These are phyloP conservation scores for Apotomis betuletana DNA, from an alignment of 2,888 invertebrate species.

Conservation along the genomic window DNA sequence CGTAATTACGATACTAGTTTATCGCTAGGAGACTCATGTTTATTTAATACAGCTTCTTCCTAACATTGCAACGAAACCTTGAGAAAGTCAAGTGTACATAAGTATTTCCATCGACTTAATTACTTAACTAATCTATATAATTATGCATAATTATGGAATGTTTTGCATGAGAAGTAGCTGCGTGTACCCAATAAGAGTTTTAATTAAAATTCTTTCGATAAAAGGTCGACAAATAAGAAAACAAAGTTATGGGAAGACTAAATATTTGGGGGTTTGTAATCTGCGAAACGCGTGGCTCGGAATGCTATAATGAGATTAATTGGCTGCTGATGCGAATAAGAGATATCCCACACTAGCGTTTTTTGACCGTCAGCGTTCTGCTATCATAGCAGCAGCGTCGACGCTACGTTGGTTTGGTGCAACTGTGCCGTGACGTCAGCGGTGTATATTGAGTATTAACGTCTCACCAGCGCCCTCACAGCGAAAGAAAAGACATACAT, in stretches of 20 bases:
- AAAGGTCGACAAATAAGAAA: constrained; percentile 43
- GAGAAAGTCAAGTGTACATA: constrained; percentile 5
- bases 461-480: too few relatives aligned
- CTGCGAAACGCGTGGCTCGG: constrained; percentile 66
- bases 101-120: constrained; percentile 1
- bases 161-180: constrained; percentile 27
- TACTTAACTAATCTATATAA: constrained; percentile 14
- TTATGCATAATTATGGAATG: constrained; percentile 15
- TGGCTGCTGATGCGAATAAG: constrained; percentile 70
- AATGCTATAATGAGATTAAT: constrained; percentile 81
- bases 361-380: too few relatives aligned
- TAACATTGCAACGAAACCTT: neutral
- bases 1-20: constrained; percentile 26
- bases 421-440: too few relatives aligned
- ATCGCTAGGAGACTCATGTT: constrained; percentile 15
- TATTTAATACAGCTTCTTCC: constrained; percentile 22
- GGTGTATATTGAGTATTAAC: too few relatives aligned
- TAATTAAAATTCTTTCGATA: constrained; percentile 78
- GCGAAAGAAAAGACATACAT: too few relatives aligned
- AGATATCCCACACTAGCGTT: constrained; percentile 33
- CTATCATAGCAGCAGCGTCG: too few relatives aligned
- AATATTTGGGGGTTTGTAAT: constrained; percentile 57
- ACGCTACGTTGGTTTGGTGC: too few relatives aligned
- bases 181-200: constrained; percentile 46
- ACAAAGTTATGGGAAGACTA: constrained; percentile 36